These are phyloP conservation scores for Cervus canadensis DNA, from an alignment of 2,113 vertebrate species.

Conservation along the genomic window DNA sequence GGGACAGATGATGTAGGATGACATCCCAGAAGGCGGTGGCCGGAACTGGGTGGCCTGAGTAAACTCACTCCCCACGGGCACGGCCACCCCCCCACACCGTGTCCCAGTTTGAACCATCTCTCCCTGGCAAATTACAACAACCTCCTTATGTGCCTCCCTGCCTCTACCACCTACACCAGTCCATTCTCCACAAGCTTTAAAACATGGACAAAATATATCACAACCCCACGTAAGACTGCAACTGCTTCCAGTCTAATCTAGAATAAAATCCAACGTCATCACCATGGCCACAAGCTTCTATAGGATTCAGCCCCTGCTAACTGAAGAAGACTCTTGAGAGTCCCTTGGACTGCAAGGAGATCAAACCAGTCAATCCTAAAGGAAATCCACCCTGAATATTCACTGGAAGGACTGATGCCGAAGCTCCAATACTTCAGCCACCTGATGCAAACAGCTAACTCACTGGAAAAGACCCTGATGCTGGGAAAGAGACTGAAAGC, in stretches of 20 bases:
- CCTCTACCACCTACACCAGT: not conserved
- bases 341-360: not conserved
- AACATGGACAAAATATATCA: not conserved
- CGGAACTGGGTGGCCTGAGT: not conserved
- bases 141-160: not conserved
- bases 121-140: not conserved
- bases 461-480: not conserved
- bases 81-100: accelerated
- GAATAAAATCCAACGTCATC: accelerated
- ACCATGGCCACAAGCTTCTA: not conserved
- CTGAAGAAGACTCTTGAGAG: not conserved
- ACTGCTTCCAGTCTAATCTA: accelerated
- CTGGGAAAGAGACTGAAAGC: not conserved
- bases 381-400: not conserved
- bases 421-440: not conserved
- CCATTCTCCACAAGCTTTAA: too few species aligned
- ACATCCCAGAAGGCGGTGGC: not conserved
- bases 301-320: not conserved
- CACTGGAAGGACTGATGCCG: not conserved
- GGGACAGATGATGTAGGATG: not conserved
- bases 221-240: accelerated
- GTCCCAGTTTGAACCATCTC: not conserved
- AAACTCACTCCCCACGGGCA: not conserved
- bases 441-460: not conserved
- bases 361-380: not conserved